Percentiles rank a stretch among this genome's conserved stretches.
These are phyloP conservation scores for Troides aeacus DNA, from an alignment of 2,888 invertebrate genomes.

Conservation along the genomic window DNA sequence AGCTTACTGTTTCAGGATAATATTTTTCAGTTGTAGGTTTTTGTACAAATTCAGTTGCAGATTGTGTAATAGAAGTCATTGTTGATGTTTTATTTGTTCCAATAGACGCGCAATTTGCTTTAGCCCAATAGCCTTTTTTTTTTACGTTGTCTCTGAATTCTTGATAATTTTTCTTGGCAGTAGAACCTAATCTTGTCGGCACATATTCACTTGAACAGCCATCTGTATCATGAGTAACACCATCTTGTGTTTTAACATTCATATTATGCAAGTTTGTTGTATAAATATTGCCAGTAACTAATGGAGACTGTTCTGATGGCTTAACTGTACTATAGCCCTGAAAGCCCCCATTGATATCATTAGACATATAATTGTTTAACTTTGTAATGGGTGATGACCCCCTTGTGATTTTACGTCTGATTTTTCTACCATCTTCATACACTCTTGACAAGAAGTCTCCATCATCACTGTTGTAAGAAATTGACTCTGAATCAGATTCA, in stretches of 20 bases:
- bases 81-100: conserved; percentile 42
- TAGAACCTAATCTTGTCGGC: conserved; percentile 67
- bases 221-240: conserved; percentile 50
- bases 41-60: conserved; percentile 23
- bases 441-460: conserved; percentile 68
- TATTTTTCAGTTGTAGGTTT: conserved; percentile 23
- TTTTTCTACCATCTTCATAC: conserved; percentile 57
- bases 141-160: conserved; percentile 72
- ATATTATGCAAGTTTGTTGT: conserved; percentile 63
- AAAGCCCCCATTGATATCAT: conserved; percentile 41
- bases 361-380: conserved; percentile 40
- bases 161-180: conserved; percentile 70
- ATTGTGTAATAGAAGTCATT: conserved; percentile 29
- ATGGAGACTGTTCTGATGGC: conserved; percentile 55
- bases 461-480: conserved; percentile 67
- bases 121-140: conserved; percentile 71
- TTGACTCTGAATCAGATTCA: conserved; percentile 64
- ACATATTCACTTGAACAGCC: conserved; percentile 71
- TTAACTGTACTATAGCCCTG: conserved; percentile 64
- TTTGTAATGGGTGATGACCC: conserved; percentile 39
- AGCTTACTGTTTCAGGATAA: conserved; percentile 31
- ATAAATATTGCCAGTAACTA: conserved; percentile 68
- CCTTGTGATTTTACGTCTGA: conserved; percentile 54
- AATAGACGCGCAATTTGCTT: conserved; percentile 61
- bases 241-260: conserved; percentile 50